Evolutionary conservation across 35 echinoderm and acorn worm genomes (phyloP).

Genomic region (Ptychodera flava): DNA sequence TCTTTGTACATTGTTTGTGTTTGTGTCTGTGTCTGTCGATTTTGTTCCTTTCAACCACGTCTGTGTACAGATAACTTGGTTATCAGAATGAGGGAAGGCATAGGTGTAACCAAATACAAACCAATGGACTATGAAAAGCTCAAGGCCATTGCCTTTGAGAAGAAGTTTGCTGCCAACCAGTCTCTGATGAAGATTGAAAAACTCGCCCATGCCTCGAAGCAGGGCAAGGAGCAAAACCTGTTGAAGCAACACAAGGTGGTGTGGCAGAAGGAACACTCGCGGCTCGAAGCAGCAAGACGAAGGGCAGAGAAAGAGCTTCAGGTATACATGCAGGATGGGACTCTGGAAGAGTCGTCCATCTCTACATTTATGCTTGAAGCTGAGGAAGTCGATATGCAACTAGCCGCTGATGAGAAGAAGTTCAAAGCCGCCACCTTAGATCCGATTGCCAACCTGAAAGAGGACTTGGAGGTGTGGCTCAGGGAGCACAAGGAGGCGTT

Average conservation of each 20-base stretch:
- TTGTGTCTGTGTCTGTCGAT: too few relatives aligned
- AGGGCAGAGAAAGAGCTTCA: conserved; percentile 38
- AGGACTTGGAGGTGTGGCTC: conserved; percentile 48
- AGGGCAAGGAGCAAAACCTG: conserved; percentile 70
- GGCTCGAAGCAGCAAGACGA: conserved; percentile 37
- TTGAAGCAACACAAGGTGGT: conserved; percentile 75
- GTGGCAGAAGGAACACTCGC: conserved; percentile 61
- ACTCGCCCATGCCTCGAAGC: conserved; percentile 47
- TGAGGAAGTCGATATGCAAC: conserved; percentile 55
- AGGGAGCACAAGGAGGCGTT: not conserved
- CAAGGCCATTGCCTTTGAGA: conserved; percentile 59
- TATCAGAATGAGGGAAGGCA: conserved; percentile 72
- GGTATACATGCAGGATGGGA: conserved; percentile 35
- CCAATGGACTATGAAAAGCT: conserved; percentile 80
- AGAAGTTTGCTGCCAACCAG: conserved; percentile 69
- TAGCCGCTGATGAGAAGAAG: conserved; percentile 34
- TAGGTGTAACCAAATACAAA: conserved; percentile 62
- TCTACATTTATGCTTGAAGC: conserved; percentile 91
- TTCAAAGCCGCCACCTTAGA: conserved; percentile 58
- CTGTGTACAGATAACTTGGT: conserved; percentile 86
- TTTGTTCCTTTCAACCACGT: too few relatives aligned
- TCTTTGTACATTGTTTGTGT: too few relatives aligned
- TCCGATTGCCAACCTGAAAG: conserved; percentile 67
- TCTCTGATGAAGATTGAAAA: conserved; percentile 83
- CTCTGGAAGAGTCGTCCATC: conserved; percentile 59